Evolutionary conservation across 2,113 vertebrate species (phyloP).

Genomic region (Podiceps cristatus): DNA sequence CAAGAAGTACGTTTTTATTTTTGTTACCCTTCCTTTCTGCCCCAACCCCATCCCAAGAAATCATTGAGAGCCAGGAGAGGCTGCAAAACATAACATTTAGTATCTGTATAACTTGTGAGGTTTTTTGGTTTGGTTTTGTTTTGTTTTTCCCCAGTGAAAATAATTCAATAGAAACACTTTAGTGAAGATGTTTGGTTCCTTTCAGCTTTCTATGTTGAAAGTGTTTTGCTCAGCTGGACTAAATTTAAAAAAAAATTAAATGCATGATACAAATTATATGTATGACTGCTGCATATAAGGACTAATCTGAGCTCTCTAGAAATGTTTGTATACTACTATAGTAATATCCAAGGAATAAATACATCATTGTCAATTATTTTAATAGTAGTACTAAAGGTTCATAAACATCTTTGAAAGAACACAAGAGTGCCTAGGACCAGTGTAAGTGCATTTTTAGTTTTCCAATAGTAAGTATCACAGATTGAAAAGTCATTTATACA

Average conservation of each 20-base stretch:
- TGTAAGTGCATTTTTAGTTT: not conserved
- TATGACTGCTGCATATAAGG: not conserved
- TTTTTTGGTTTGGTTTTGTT: not conserved
- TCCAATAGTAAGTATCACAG: not conserved
- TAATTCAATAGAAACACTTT: not conserved
- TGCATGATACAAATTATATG: rapidly evolving
- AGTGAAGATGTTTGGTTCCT: not conserved
- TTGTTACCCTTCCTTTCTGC: not conserved
- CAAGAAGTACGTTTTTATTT: not conserved
- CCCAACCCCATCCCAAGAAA: not conserved
- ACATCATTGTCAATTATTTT: not conserved
- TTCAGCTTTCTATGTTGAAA: not conserved
- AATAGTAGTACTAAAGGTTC: not conserved
- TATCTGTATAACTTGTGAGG: rapidly evolving
- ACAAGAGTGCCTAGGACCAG: not conserved
- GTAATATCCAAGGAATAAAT: not conserved
- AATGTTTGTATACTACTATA: not conserved
- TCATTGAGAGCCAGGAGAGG: not conserved
- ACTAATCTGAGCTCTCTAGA: not conserved
- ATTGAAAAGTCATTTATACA: not conserved
- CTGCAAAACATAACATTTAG: not conserved
- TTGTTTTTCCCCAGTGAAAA: not conserved
- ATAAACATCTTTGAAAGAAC: not conserved
- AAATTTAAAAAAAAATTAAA: not conserved
- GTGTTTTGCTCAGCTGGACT: not conserved